Evolutionary conservation across 2,888 invertebrate species (phyloP).

Genomic region (Caenorhabditis sp.): DNA sequence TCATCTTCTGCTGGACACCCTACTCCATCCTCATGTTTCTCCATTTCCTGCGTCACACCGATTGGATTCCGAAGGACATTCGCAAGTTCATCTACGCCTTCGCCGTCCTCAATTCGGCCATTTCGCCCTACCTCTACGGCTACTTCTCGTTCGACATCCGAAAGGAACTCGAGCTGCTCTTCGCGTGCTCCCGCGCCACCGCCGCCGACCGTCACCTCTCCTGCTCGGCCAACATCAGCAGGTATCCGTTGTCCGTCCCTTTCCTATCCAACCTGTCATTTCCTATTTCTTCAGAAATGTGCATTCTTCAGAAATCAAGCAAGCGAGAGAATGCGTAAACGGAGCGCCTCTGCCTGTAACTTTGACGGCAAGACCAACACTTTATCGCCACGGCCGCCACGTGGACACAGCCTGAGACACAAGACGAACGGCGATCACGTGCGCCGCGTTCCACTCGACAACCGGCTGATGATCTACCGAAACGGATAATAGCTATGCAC

Average conservation of each 20-base stretch:
- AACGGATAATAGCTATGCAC: constrained; percentile 1
- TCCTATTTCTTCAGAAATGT: constrained; percentile 35
- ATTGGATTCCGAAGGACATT: constrained; percentile 69
- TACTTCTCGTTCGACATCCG: constrained; percentile 76
- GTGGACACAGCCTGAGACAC: constrained; percentile 51
- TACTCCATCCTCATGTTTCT: constrained; percentile 87
- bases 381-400: constrained; percentile 37
- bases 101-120: constrained; percentile 95
- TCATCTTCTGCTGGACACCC: constrained; percentile 95
- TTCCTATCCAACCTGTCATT: constrained; percentile 25
- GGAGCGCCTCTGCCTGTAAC: constrained; percentile 61
- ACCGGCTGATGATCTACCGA: constrained; percentile 38
- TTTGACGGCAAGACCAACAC: constrained; percentile 39
- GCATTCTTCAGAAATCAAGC: constrained; percentile 50
- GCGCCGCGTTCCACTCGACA: constrained; percentile 6
- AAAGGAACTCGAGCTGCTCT: constrained; percentile 64
- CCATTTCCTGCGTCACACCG: constrained; percentile 68
- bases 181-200: constrained; percentile 60
- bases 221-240: constrained; percentile 58
- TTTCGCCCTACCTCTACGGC: constrained; percentile 96
- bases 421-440: constrained; percentile 26
- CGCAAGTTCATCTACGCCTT: constrained; percentile 86
- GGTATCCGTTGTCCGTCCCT: constrained; percentile 14
- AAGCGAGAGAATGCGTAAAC: constrained; percentile 62
- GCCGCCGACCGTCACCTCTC: constrained; percentile 63